phyloP scores from a whole-genome alignment of 1,140 invertebrate genomes.

The Hormaphis cornu region DNA sequence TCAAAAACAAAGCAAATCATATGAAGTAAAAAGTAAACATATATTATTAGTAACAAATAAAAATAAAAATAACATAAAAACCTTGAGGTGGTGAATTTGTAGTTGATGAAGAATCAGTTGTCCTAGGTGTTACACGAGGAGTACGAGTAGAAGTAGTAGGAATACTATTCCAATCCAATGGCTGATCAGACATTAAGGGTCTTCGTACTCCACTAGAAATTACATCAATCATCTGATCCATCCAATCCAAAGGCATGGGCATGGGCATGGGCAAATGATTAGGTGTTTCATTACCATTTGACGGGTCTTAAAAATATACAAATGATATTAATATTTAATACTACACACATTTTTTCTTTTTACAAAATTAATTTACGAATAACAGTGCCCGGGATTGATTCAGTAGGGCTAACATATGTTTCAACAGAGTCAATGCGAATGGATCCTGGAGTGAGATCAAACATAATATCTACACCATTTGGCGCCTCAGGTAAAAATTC shows the following conservation, averaged over 20 bases:
- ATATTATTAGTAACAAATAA: too few species aligned
- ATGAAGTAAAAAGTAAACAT: too few species aligned
- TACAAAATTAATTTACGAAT: background rate
- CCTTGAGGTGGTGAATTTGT: background rate
- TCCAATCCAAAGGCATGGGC: slow-evolving; percentile 19
- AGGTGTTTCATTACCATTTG: background rate
- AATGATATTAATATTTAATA: background rate
- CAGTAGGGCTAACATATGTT: slow-evolving; percentile 36
- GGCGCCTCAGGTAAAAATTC: background rate
- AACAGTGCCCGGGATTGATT: background rate
- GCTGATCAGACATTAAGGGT: slow-evolving; percentile 57
- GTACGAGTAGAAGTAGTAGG: slow-evolving; percentile 24
- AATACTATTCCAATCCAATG: slow-evolving; percentile 53
- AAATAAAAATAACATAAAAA: background rate
- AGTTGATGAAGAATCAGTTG: slow-evolving; percentile 8
- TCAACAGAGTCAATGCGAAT: slow-evolving; percentile 51
- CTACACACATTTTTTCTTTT: too few species aligned
- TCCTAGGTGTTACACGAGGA: slow-evolving; percentile 20
- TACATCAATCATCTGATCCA: slow-evolving; percentile 30
- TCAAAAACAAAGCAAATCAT: too few species aligned
- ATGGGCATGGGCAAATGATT: slow-evolving; percentile 6
- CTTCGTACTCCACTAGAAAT: slow-evolving; percentile 45
- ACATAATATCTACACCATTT: slow-evolving; percentile 6
- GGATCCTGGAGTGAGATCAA: slow-evolving; percentile 11
- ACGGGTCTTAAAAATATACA: background rate